Conservation (phyloP, 1,140 invertebrate genomes). For the Dermatophagoides farinae region DNA sequence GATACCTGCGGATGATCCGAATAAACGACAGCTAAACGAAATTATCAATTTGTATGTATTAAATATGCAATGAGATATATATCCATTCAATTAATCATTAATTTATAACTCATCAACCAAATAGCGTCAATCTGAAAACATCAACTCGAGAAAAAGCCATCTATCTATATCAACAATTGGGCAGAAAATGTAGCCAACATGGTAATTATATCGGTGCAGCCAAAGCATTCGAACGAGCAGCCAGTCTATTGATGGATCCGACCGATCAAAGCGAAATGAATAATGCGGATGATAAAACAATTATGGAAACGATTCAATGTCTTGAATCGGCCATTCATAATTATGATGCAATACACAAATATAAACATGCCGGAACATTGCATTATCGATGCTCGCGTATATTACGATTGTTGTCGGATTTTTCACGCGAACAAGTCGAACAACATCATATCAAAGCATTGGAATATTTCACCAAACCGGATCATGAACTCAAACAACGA, state of each 20-base stretch:
- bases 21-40: not conserved
- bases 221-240: constrained; percentile 10
- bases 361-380: constrained; percentile 9
- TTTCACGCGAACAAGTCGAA: constrained; percentile 3
- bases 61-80: not conserved
- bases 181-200: constrained; percentile 5
- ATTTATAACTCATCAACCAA: not conserved
- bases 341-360: constrained; percentile 11
- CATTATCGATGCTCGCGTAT: constrained; percentile 5
- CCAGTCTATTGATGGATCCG: not conserved
- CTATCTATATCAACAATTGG: constrained; percentile 10
- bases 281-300: not conserved
- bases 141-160: constrained; percentile 10
- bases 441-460: constrained; percentile 6
- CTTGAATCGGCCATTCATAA: constrained; percentile 7
- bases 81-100: not conserved
- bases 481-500: constrained; percentile 11
- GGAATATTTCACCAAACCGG: constrained; percentile 7
- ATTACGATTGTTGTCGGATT: not conserved
- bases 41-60: constrained; percentile 7
- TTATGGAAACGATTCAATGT: not conserved
- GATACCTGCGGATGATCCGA: not conserved
- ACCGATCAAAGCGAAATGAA: not conserved
- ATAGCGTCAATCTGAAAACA: not conserved
- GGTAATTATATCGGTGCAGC: constrained; percentile 10